Evolutionary conservation across 92 coral and sea anemone genomes (phyloP), one percentile per base, ranked within the genome.

Genomic region (Palythoa caribaeorum): DNA sequence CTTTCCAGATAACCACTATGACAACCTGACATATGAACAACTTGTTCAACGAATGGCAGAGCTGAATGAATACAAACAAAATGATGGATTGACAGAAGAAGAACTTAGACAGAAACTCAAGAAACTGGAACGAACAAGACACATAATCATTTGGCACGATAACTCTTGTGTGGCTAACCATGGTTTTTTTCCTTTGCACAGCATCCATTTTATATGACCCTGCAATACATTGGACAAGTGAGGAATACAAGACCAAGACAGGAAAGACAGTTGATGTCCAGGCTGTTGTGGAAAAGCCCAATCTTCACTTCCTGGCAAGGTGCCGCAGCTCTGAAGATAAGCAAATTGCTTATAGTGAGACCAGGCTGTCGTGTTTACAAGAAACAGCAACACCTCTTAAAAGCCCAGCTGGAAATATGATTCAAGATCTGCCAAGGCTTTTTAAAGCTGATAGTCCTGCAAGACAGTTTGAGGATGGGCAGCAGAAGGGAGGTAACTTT

Each of bases 401-500:
- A 59, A 59, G 66, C 66, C 66, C 66, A 59, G 69, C 69, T 62
- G 69, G 28, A 62, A 62, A 62, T 62, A 62, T 62, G 2, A 62
- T 62, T 62, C 28, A 62, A 62, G 69, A 62, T 36, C 91, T 88
- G 17, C 68, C 89, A 47, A 72, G 91, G 53, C 65, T 73, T 48
- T 73, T 77, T 80, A 87, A 90, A 62, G 69, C 9, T 62, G 69
- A 62, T 8, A 16, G 69, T 17, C 69, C 70, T 63, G 70, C 70
- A 63, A 63, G 37, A 63, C 36, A 63, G 70, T 63, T 63, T 63
- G 70, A 63, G 70, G 70, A 63, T 19, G 70, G 53, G 91, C 88
- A 38, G 83, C 93, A 90, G 53, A 79, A 90, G 54, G 91, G 93
- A 13, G 88, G 91, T 6, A 37, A 37, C 47, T 51, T 80, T 73